phyloP scores from a whole-genome alignment of 2,888 invertebrate species.

The Erannis defoliaria region DNA sequence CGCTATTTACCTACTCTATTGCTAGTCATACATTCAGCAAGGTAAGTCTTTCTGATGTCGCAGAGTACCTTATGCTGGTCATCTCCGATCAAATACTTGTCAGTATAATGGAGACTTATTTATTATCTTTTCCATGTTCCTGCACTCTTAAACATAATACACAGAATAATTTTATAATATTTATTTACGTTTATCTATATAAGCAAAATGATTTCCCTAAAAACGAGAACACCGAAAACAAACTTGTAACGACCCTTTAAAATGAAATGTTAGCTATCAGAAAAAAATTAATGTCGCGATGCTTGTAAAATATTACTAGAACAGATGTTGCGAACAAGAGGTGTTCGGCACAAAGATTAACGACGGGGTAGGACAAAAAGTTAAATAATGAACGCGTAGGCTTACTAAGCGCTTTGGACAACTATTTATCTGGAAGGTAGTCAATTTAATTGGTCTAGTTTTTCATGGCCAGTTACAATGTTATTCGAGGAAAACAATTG shows the following conservation, averaged over 20 bases:
- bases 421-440: slow-evolving; percentile 14
- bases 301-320: slow-evolving; percentile 72
- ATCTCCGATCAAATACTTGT: too few species aligned
- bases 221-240: slow-evolving; percentile 14
- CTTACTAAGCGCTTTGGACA: slow-evolving; percentile 24
- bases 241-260: slow-evolving; percentile 30
- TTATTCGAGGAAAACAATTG: too few species aligned
- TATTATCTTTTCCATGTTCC: too few species aligned
- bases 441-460: not conserved
- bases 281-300: slow-evolving; percentile 60
- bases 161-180: too few species aligned
- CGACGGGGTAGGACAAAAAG: slow-evolving; percentile 48
- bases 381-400: slow-evolving; percentile 34
- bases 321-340: slow-evolving; percentile 74
- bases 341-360: slow-evolving; percentile 73
- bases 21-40: too few species aligned
- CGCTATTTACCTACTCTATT: too few species aligned
- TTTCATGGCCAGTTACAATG: not conserved
- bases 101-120: too few species aligned
- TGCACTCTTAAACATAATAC: too few species aligned
- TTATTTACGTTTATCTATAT: too few species aligned
- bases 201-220: not conserved
- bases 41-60: too few species aligned
- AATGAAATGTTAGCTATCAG: slow-evolving; percentile 52
- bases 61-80: too few species aligned